A percentile compares a stretch with the other conserved stretches of the same genome.
Evolutionary conservation across 2,113 vertebrate genomes (phyloP).

Genomic region (Mesocricetus auratus): DNA sequence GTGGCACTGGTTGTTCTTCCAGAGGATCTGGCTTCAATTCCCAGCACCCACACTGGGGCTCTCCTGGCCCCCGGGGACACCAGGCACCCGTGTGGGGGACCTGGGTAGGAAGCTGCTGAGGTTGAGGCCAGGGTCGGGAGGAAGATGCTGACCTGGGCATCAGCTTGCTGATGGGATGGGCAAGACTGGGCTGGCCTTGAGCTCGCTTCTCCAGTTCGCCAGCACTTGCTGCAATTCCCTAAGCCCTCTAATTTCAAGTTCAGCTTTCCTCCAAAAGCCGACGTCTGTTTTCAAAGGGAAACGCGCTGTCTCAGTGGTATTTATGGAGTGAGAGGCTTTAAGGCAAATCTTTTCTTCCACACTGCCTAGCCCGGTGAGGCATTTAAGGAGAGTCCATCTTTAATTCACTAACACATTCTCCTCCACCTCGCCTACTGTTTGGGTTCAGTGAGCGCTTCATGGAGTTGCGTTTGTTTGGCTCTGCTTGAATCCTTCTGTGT

Average conservation of each 20-base stretch:
- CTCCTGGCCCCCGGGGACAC: too few species aligned
- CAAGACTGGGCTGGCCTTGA: background rate
- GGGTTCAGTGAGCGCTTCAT: background rate
- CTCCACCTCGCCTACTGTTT: background rate
- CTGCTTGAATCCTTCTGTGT: background rate
- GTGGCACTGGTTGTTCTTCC: too few species aligned
- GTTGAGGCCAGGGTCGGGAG: background rate
- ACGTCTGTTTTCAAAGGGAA: slow-evolving; percentile 36
- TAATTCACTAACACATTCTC: background rate
- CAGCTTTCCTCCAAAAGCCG: slow-evolving; percentile 6
- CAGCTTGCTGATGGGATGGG: background rate
- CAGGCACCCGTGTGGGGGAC: background rate
- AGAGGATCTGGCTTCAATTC: too few species aligned
- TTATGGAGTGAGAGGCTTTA: background rate
- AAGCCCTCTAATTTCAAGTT: slow-evolving; percentile 18
- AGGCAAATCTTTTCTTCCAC: background rate
- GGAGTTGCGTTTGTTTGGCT: background rate
- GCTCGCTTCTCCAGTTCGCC: background rate
- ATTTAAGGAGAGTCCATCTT: background rate
- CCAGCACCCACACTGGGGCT: too few species aligned
- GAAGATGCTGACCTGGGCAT: background rate
- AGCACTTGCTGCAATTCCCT: background rate
- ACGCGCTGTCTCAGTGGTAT: background rate
- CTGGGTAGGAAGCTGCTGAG: background rate
- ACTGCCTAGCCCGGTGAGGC: background rate